Base-by-base conservation (phyloP, 2,113 vertebrate species). In the Vulpes vulpes region DNA sequence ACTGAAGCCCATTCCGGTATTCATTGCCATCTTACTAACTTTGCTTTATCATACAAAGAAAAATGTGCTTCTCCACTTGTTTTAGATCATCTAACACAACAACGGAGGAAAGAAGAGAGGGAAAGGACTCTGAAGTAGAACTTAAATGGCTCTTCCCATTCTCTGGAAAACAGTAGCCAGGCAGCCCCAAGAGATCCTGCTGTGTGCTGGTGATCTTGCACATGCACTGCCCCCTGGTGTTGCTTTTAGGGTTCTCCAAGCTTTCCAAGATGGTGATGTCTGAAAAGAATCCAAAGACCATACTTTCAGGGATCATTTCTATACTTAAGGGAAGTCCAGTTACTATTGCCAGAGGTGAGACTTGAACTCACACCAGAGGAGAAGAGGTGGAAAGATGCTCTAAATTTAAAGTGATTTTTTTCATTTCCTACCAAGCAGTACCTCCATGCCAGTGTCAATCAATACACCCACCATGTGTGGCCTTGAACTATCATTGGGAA, bases 161-260 rank as follows among this genome's bases (percentile, higher is more conserved):
- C 11, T 62, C 43, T 49, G 25, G 51, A 30, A 79, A 69, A 64
- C 30, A 11, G 27, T 19, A 55, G 65, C 35, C 84, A 7, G 11
- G 12, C 3, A 17, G 27, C 35, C 55, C 9, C 27, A 5, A 9
- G 27, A 11, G 23, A n/a, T 3, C n/a, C 22, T 43, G 51, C 35
- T 38, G 20, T 59, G 8, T 10, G 11, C 4, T 35, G 8, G 22
- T 4, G 14, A 6, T 5, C 55, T 64, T 10, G 43, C 4, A 0
- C 5, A 0, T 11, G 49, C 25, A 32, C 91, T 73, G 84, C 73
- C 65, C 79, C 79, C 89, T 67, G 59, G 51, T 73, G 23, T 59
- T 83, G 87, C 78, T 55, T 27, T 32, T 35, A 5, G 8, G 69
- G 51, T 76, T 62, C 15, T 32, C 8, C 23, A 2, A 1, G 14